phyloP scores from a whole-genome alignment of 2,797 vertebrate genomes.

The Sparus aurata region DNA sequence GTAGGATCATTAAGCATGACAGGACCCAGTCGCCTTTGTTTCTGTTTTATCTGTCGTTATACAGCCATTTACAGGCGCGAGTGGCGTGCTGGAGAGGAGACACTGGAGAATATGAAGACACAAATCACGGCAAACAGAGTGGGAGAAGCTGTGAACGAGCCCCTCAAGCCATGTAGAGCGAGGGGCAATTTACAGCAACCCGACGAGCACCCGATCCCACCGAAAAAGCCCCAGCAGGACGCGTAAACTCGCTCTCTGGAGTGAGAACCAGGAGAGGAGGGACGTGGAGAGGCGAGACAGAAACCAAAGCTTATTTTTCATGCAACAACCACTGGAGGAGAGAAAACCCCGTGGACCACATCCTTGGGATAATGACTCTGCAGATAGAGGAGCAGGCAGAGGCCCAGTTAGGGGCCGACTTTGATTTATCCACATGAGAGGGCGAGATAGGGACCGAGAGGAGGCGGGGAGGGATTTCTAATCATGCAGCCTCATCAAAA shows the following conservation, averaged over 20 bases:
- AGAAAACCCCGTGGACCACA: constrained; percentile 54
- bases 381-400: constrained; percentile 62
- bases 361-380: constrained; percentile 75
- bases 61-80: constrained; percentile 21
- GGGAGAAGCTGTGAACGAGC: constrained; percentile 40
- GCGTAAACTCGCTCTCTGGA: constrained; percentile 52
- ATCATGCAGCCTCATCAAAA: constrained; percentile 59
- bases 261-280: constrained; percentile 50
- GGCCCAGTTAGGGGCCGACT: constrained; percentile 59
- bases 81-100: constrained; percentile 31
- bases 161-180: constrained; percentile 41
- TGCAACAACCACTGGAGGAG: constrained; percentile 58
- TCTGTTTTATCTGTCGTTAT: constrained; percentile 30
- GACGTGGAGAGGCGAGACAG: constrained; percentile 1
- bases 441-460: constrained; percentile 32
- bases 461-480: constrained; percentile 38
- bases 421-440: constrained; percentile 74
- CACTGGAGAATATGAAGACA: constrained; percentile 37
- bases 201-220: constrained; percentile 31
- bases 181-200: constrained; percentile 43
- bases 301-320: constrained; percentile 66
- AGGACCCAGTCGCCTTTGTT: constrained; percentile 32
- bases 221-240: constrained; percentile 53
- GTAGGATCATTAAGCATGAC: constrained; percentile 32
- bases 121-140: constrained; percentile 45